Conservation (phyloP, 2,888 invertebrate species). For the Ophion obscuratus region DNA sequence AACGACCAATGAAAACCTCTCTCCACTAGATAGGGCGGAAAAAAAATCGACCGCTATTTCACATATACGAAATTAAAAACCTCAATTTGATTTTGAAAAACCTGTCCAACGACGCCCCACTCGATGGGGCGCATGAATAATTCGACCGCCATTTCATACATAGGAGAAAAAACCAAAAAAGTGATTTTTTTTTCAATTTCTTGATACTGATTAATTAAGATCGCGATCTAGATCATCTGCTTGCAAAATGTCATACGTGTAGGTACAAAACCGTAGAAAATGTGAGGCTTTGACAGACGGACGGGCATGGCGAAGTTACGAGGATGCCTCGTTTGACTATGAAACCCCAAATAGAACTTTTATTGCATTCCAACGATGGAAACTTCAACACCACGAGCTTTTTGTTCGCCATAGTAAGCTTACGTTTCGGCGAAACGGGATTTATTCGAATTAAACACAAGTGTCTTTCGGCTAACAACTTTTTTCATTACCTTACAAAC, state of each 20-base stretch:
- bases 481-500: neutral
- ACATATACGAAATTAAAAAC: too few relatives aligned
- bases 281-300: too few relatives aligned
- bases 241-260: too few relatives aligned
- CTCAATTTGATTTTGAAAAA: neutral
- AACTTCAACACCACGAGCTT: neutral
- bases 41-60: too few relatives aligned
- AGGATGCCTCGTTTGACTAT: neutral
- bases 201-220: too few relatives aligned
- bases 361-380: neutral
- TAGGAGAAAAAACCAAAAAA: too few relatives aligned
- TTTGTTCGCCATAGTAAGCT: neutral
- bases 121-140: neutral
- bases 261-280: too few relatives aligned
- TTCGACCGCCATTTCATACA: too few relatives aligned
- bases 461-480: neutral
- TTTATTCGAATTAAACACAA: conserved; percentile 9
- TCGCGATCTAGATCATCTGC: too few relatives aligned
- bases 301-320: neutral
- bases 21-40: too few relatives aligned
- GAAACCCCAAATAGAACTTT: neutral
- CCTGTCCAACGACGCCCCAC: neutral
- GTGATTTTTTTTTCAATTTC: too few relatives aligned
- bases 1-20: too few relatives aligned
- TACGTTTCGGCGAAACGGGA: neutral